A percentile compares a stretch with the other conserved stretches of the same genome.
Conservation (phyloP, 2,113 vertebrate genomes). For the Lampris incognitus region DNA sequence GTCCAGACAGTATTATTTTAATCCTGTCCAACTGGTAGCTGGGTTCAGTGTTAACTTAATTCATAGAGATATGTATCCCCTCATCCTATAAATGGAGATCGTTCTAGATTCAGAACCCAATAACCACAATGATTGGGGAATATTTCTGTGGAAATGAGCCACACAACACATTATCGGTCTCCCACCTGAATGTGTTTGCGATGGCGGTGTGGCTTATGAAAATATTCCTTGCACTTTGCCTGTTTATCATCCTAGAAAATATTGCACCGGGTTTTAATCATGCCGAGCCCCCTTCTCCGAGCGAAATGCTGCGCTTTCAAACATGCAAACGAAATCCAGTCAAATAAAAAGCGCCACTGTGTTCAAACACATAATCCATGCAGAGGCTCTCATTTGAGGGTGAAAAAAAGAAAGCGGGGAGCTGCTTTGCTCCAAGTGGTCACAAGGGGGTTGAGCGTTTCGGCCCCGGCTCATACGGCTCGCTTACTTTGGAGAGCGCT, state of each 20-base stretch:
- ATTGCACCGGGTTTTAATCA: conserved; percentile 87
- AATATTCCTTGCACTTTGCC: conserved; percentile 84
- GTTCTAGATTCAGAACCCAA: neutral
- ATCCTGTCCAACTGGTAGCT: neutral
- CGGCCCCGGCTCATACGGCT: conserved; percentile 88
- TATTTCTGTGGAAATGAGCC: neutral
- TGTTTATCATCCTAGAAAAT: conserved; percentile 91
- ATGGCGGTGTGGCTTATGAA: conserved; percentile 58
- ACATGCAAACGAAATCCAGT: conserved; percentile 87
- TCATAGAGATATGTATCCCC: neutral
- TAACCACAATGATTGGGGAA: neutral
- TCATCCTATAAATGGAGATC: neutral
- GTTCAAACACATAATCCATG: conserved; percentile 95
- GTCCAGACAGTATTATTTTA: neutral
- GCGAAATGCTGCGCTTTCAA: conserved; percentile 88
- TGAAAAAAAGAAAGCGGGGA: conserved; percentile 92
- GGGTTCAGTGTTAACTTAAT: neutral
- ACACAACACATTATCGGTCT: conserved; percentile 40
- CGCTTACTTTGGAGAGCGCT: conserved; percentile 96
- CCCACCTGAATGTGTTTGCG: conserved; percentile 56
- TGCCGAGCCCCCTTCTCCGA: conserved; percentile 87
- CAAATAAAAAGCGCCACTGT: conserved; percentile 96
- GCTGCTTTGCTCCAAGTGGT: conserved; percentile 95
- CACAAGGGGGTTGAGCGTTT: conserved; percentile 97
- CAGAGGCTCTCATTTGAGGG: conserved; percentile 89